Conservation (phyloP, 1,140 invertebrate species). For the Macrocentrus cingulum region DNA sequence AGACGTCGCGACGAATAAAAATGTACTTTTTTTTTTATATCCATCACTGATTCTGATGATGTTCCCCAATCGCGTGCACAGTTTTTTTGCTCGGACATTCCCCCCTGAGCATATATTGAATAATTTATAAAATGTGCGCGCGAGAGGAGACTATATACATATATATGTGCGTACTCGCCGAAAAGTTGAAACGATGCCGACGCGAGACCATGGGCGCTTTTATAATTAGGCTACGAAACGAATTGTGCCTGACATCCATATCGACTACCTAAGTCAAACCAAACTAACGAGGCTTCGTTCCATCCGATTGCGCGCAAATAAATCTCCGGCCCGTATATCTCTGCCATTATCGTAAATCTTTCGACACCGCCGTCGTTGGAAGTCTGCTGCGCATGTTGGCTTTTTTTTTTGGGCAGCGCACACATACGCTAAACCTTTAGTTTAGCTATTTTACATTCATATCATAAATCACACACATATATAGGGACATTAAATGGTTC, state of each 20-base stretch:
- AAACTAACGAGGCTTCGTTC: constrained; percentile 52
- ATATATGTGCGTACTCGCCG: constrained; percentile 7
- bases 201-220: constrained; percentile 37
- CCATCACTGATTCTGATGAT: too few relatives aligned
- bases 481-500: constrained; percentile 30
- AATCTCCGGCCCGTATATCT: constrained; percentile 39
- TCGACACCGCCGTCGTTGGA: constrained; percentile 34
- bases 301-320: constrained; percentile 38
- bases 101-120: constrained; percentile 2
- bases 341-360: constrained; percentile 46
- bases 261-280: constrained; percentile 52
- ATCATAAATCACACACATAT: constrained; percentile 30
- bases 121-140: constrained; percentile 18
- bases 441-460: constrained; percentile 35
- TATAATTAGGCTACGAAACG: constrained; percentile 56
- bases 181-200: constrained; percentile 20
- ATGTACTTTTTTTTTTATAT: too few relatives aligned
- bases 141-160: not conserved
- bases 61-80: too few relatives aligned
- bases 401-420: constrained; percentile 20
- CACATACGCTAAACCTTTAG: constrained; percentile 47
- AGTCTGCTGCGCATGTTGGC: constrained; percentile 25
- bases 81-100: not conserved
- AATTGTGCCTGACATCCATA: constrained; percentile 52
- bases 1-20: too few relatives aligned